phyloP scores from a whole-genome alignment of 2,888 invertebrate genomes.

The Pristionchus maxplancki region DNA sequence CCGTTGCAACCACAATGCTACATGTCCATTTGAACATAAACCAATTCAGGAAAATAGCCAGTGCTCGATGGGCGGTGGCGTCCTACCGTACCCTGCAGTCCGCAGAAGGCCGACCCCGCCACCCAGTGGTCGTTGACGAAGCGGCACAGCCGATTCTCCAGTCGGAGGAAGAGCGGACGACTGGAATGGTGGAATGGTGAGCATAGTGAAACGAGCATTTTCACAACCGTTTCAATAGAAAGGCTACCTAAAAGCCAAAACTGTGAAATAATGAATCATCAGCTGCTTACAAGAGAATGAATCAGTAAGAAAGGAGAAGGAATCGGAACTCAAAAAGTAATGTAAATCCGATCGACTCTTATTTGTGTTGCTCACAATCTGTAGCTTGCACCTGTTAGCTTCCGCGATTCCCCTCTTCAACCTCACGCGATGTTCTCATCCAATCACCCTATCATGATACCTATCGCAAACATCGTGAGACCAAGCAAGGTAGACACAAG shows the following conservation, averaged over 20 bases:
- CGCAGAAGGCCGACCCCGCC: slow-evolving; percentile 67
- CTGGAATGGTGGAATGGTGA: slow-evolving; percentile 67
- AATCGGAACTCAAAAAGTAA: too few species aligned
- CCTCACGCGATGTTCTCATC: slow-evolving; percentile 1
- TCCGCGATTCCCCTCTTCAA: too few species aligned
- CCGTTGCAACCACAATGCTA: too few species aligned
- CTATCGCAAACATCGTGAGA: neutral
- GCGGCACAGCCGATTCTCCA: slow-evolving; percentile 71
- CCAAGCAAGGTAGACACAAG: neutral
- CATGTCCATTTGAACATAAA: neutral
- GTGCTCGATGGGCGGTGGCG: neutral
- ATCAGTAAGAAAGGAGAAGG: too few species aligned
- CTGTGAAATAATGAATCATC: too few species aligned
- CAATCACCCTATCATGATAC: neutral
- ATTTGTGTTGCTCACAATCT: too few species aligned
- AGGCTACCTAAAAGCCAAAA: too few species aligned
- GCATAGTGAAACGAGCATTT: too few species aligned
- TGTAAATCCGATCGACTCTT: too few species aligned
- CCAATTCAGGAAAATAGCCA: neutral
- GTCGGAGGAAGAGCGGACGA: slow-evolving; percentile 65
- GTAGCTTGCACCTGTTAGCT: too few species aligned
- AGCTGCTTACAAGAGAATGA: too few species aligned
- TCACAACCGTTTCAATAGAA: too few species aligned
- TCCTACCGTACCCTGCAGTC: slow-evolving; percentile 53
- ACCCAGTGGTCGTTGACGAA: slow-evolving; percentile 76